Percentiles rank a stretch among this genome's conserved stretches.
Evolutionary conservation across 37 sponge, comb jelly and placozoan species (phyloP).

Genomic region (Bolinopsis microptera): DNA sequence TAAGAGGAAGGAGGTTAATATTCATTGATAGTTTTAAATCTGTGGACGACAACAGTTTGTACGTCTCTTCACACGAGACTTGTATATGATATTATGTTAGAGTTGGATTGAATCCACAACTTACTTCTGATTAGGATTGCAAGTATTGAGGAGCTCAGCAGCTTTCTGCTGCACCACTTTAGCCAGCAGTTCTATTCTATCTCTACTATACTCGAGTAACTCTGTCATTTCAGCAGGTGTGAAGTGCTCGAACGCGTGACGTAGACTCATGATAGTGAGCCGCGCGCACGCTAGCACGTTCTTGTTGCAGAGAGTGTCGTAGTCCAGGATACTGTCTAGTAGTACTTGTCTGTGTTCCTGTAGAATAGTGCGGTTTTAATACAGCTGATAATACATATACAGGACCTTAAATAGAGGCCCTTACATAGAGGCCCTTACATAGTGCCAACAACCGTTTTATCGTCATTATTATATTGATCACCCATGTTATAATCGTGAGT

Average conservation of each 20-base stretch:
- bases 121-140: background rate
- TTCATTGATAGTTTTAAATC: too few relatives aligned
- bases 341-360: conserved; percentile 8
- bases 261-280: conserved; percentile 34
- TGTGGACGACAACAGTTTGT: too few relatives aligned
- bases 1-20: background rate
- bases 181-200: background rate
- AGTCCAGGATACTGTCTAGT: conserved; percentile 11
- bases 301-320: background rate
- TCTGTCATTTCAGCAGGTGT: background rate
- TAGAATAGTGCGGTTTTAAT: background rate
- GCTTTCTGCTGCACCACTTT: conserved; percentile 10
- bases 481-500: too few relatives aligned
- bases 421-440: too few relatives aligned
- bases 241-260: background rate
- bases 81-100: too few relatives aligned
- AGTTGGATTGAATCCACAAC: too few relatives aligned
- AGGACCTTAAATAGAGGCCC: too few relatives aligned
- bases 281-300: background rate
- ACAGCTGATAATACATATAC: background rate
- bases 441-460: too few relatives aligned
- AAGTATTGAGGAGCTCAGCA: background rate
- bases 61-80: too few relatives aligned
- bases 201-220: background rate
- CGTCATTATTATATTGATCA: too few relatives aligned